These are phyloP conservation scores for Cebidichthys violaceus DNA, from an alignment of 2,113 vertebrate species.

Conservation along the genomic window DNA sequence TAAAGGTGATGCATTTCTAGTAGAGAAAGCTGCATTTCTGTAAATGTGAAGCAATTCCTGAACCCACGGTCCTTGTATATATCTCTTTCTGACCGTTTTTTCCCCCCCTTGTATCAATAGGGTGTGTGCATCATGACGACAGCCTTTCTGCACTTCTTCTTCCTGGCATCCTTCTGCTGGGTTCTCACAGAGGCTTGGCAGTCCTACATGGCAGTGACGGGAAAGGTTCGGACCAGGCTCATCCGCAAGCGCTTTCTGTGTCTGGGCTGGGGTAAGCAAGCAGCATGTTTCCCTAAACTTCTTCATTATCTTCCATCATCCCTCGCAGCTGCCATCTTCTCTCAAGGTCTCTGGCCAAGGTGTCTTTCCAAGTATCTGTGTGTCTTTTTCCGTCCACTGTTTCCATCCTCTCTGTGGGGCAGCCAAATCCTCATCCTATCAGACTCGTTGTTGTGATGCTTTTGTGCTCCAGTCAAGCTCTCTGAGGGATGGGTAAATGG, in stretches of 20 bases:
- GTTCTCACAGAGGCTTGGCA: constrained; percentile 99
- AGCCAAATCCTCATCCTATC: constrained; percentile 53
- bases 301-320: constrained; percentile 50
- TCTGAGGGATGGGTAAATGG: constrained; percentile 63
- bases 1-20: neutral
- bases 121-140: constrained; percentile 97
- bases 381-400: neutral
- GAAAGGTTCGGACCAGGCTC: constrained; percentile 97
- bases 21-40: neutral
- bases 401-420: constrained; percentile 36
- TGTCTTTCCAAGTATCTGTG: constrained; percentile 43
- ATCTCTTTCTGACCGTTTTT: constrained; percentile 38
- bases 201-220: constrained; percentile 99
- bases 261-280: constrained; percentile 96
- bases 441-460: constrained; percentile 59
- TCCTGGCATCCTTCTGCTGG: constrained; percentile 99
- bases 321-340: constrained; percentile 52
- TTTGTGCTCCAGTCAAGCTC: constrained; percentile 63
- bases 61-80: neutral
- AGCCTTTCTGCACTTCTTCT: constrained; percentile 99
- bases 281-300: constrained; percentile 40
- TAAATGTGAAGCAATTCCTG: neutral
- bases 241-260: constrained; percentile 99
- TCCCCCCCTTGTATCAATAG: constrained; percentile 78
- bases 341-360: constrained; percentile 33